These are phyloP conservation scores for Calcarius lapponicus DNA, from an alignment of 2,797 vertebrate species.

Conservation along the genomic window DNA sequence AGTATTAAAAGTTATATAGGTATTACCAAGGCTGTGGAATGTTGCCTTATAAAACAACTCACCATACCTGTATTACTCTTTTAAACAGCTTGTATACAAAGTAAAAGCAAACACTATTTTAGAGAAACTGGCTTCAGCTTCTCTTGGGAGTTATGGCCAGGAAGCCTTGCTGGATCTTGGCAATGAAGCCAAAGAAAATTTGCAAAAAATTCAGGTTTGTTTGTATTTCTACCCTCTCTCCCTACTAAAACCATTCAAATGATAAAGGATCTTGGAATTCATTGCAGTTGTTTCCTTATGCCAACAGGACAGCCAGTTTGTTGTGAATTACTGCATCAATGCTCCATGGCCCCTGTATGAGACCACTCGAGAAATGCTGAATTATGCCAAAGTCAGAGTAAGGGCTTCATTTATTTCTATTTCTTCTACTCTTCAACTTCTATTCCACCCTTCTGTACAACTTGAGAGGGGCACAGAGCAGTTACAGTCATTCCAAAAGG, in stretches of 20 bases:
- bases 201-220: conserved; percentile 89
- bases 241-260: neutral
- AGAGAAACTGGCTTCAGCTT: conserved; percentile 89
- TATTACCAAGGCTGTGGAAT: neutral
- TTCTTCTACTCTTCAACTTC: neutral
- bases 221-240: neutral
- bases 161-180: conserved; percentile 83
- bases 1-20: neutral
- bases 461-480: neutral
- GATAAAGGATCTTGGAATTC: neutral
- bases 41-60: neutral
- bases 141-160: conserved; percentile 72
- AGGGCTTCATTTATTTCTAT: neutral
- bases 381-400: conserved; percentile 82
- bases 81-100: conserved; percentile 91
- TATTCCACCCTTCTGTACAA: neutral
- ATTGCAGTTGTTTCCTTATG: neutral
- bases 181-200: conserved; percentile 87
- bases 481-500: neutral
- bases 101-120: conserved; percentile 91
- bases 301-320: conserved; percentile 89
- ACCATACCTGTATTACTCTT: neutral
- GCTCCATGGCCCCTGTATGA: conserved; percentile 92
- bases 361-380: conserved; percentile 91
- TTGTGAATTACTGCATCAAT: conserved; percentile 91